Evolutionary conservation across 1,140 invertebrate genomes (phyloP).

Genomic region (Maniola jurtina): DNA sequence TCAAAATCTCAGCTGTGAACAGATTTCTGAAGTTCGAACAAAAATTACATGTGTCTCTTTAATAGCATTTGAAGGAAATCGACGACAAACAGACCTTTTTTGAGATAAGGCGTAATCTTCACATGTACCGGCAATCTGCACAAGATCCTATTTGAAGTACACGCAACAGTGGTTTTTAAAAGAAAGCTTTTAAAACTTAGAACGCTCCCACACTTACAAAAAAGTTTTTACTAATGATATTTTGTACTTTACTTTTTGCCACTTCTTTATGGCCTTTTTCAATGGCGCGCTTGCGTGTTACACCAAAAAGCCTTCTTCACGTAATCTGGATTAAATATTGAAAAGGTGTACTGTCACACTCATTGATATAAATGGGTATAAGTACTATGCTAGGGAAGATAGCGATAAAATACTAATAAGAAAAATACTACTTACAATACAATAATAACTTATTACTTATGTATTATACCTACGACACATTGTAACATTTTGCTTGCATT

Average conservation of each 20-base stretch:
- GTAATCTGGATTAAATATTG: conserved; percentile 44
- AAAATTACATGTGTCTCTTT: conserved; percentile 49
- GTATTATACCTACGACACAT: too few species aligned
- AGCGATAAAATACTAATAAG: too few species aligned
- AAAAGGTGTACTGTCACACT: conserved; percentile 16
- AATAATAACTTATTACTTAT: too few species aligned
- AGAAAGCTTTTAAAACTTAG: conserved; percentile 53
- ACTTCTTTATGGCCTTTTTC: conserved; percentile 36
- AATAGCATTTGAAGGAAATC: conserved; percentile 63
- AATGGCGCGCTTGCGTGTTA: conserved; percentile 46
- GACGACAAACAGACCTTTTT: conserved; percentile 57
- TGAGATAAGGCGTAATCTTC: conserved; percentile 64
- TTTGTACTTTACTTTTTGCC: conserved; percentile 53
- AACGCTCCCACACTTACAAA: conserved; percentile 65
- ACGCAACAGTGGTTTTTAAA: conserved; percentile 71
- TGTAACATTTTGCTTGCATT: too few species aligned
- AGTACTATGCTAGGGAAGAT: too few species aligned
- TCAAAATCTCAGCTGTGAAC: not conserved
- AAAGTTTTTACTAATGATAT: conserved; percentile 57
- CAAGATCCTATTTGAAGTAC: conserved; percentile 71
- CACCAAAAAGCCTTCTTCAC: conserved; percentile 42
- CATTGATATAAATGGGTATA: not conserved
- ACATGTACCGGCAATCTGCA: conserved; percentile 53
- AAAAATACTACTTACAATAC: too few species aligned
- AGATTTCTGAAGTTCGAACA: not conserved